Evolutionary conservation across 2,888 invertebrate genomes (phyloP).

Genomic region (Aporophyla lueneburgensis): DNA sequence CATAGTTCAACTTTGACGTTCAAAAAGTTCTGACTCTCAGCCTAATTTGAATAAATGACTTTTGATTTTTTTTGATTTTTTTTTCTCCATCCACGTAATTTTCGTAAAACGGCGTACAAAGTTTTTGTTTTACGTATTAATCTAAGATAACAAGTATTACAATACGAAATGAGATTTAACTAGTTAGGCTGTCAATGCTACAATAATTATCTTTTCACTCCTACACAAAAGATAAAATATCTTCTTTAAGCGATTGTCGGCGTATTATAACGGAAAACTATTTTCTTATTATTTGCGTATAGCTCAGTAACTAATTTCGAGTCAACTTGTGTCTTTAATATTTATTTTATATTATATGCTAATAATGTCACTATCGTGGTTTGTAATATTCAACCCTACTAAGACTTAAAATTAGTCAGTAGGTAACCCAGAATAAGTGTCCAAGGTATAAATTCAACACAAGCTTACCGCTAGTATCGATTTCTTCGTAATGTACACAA

Average conservation of each 20-base stretch:
- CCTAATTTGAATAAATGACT: too few species aligned
- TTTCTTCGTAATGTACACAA: background rate
- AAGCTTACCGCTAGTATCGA: background rate
- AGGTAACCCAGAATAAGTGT: background rate
- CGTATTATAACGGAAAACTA: background rate
- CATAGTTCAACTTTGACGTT: too few species aligned
- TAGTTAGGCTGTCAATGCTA: background rate
- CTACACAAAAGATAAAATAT: background rate
- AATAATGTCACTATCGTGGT: background rate
- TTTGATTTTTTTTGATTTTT: too few species aligned
- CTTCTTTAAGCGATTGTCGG: background rate
- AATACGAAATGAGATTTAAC: background rate
- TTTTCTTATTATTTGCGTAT: background rate
- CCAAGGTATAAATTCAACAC: background rate
- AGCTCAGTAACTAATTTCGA: background rate
- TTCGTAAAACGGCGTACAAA: too few species aligned
- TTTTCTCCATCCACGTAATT: too few species aligned
- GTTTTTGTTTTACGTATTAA: background rate
- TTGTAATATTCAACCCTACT: background rate
- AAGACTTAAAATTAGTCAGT: background rate
- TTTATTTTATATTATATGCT: background rate
- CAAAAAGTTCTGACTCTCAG: too few species aligned
- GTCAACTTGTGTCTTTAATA: background rate
- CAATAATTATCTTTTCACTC: background rate
- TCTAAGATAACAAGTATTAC: background rate